Percentiles rank a stretch among this genome's conserved stretches.
Evolutionary conservation across 2,113 vertebrate genomes (phyloP).

Genomic region (Columbina picui): DNA sequence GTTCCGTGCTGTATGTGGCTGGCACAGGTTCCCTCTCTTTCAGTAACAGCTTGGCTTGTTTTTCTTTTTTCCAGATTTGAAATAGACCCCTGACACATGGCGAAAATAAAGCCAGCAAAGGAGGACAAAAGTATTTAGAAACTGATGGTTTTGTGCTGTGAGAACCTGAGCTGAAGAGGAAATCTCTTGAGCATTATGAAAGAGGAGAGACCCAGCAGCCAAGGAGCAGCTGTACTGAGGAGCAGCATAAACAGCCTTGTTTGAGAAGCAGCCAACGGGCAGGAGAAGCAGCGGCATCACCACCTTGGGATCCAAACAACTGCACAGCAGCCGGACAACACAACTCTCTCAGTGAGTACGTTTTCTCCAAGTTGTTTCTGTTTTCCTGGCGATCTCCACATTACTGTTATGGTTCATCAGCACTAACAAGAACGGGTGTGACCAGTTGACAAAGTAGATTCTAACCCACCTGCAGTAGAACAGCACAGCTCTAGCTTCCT

Average conservation of each 20-base stretch:
- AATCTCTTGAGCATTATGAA: not conserved
- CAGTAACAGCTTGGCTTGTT: not conserved
- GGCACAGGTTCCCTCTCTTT: not conserved
- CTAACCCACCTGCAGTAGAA: not conserved
- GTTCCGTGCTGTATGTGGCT: not conserved
- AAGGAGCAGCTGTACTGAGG: not conserved
- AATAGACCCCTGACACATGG: not conserved
- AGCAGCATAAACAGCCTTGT: not conserved
- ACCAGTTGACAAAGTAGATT: not conserved
- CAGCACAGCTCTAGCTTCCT: not conserved
- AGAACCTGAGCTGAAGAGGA: not conserved
- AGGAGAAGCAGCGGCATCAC: not conserved
- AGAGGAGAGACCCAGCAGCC: not conserved
- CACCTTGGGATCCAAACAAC: not conserved
- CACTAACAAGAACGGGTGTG: not conserved
- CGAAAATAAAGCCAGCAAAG: not conserved
- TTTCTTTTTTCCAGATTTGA: accelerated
- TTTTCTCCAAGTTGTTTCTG: not conserved
- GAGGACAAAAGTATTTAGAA: not conserved
- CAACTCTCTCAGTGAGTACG: not conserved
- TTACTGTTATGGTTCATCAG: not conserved
- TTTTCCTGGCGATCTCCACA: not conserved
- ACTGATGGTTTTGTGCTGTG: no score
- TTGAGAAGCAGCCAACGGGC: not conserved
- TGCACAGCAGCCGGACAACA: not conserved